phyloP scores from a whole-genome alignment of 2,888 invertebrate genomes.

The Colletes collaris region DNA sequence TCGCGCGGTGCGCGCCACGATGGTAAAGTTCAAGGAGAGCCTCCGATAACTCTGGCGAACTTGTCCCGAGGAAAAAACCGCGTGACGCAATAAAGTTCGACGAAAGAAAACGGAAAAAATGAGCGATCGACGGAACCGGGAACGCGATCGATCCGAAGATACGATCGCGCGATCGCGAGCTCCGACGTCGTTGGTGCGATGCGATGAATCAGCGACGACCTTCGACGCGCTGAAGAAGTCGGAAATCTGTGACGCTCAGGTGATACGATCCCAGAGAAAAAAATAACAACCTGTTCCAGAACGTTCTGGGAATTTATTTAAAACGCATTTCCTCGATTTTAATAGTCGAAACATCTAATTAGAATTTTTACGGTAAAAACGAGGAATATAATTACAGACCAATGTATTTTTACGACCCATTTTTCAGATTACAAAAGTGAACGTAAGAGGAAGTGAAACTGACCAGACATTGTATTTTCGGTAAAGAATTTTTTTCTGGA shows the following conservation, averaged over 20 bases:
- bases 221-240: slow-evolving; percentile 44
- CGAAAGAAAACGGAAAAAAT: not conserved
- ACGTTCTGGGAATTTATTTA: too few species aligned
- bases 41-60: slow-evolving; percentile 31
- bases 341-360: too few species aligned
- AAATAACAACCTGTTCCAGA: too few species aligned
- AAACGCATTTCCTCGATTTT: too few species aligned
- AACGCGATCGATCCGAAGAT: not conserved
- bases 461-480: too few species aligned
- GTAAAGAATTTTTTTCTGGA: too few species aligned
- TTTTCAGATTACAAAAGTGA: too few species aligned
- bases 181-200: too few species aligned
- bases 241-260: slow-evolving; percentile 6
- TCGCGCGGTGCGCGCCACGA: not conserved
- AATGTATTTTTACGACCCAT: too few species aligned
- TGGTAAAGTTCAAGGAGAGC: slow-evolving; percentile 54
- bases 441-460: too few species aligned
- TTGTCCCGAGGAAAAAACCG: slow-evolving; percentile 8
- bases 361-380: too few species aligned
- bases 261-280: not conserved
- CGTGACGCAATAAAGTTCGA: slow-evolving; percentile 27
- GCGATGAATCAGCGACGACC: slow-evolving; percentile 10
- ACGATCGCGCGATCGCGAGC: slow-evolving; percentile 32
- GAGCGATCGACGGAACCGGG: not conserved
- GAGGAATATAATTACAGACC: too few species aligned